Conservation (phyloP, 2,113 vertebrate genomes). For the Deroptyus accipitrinus region DNA sequence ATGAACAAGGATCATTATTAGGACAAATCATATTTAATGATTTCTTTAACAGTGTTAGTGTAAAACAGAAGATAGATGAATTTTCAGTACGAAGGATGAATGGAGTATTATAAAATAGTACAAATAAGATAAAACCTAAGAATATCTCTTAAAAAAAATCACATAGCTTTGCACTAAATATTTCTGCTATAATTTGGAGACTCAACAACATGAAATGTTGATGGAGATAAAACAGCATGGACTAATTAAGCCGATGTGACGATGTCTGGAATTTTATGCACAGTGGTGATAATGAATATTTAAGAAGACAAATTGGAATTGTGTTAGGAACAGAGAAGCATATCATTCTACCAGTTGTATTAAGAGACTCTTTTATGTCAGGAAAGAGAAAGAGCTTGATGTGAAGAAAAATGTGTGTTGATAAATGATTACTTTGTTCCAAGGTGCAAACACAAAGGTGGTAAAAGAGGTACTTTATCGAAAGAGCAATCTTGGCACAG, state of each 20-base stretch:
- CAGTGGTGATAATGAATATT: neutral
- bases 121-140: neutral
- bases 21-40: neutral
- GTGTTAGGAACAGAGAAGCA: neutral
- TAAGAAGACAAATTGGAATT: neutral
- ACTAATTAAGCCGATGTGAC: neutral
- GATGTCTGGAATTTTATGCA: neutral
- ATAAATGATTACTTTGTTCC: neutral
- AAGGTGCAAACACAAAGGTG: neutral
- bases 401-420: neutral
- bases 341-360: neutral
- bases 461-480: conserved; percentile 5
- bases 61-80: neutral
- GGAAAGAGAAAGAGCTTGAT: neutral
- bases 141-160: neutral
- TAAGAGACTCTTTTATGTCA: neutral
- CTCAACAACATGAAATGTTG: neutral
- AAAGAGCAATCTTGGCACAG: neutral
- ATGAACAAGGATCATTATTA: neutral
- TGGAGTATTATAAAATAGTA: neutral
- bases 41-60: neutral
- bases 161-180: neutral
- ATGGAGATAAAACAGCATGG: neutral
- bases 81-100: neutral
- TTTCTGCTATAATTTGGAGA: neutral